Base-by-base conservation (phyloP, 2,113 vertebrate genomes). In the Lampris megalopsis region DNA sequence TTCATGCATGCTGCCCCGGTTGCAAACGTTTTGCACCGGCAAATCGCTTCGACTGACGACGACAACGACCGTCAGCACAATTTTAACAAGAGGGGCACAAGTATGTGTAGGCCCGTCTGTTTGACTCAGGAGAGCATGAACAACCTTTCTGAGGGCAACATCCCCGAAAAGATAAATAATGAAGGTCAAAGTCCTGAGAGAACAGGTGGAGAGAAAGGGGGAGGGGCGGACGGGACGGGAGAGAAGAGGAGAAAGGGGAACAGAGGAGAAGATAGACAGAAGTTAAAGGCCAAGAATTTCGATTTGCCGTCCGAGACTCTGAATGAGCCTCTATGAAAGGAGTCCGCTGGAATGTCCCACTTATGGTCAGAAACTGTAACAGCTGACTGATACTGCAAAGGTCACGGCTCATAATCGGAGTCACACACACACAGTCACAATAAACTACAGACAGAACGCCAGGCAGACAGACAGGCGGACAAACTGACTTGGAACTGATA, bases 381-480 rank as follows among this genome's bases (percentile, higher is more conserved):
- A 90, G 83, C 86, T 91, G 87, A 90, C 81, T 86, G 84, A 87
- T 70, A 77, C 77, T 54, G 64, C 84, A 90, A 92, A 92, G 87
- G 88, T 88, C 88, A 85, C 48, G 42, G 1, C 56, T 65, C 81
- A 88, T 85, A 91, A 90, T 91, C 86, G 57, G 67, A 87, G 73
- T 81, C 89, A 82, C 84, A 84, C 85, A 88, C 64, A 67, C 47
- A 67, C 64, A 52, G 62, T 37, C 67, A 79, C 61, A 63, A 54
- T 71, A 66, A 71, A 79, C 71, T 43, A 48, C 36, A 70, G 62
- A 73, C 3, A 3, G 1, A 77, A 82, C 52, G 7, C 63, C 70
- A 72, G 45, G 47, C 77, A 69, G 50, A 71, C 48, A 9, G 52
- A 42, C 68, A 36, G 36, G 61, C 57, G 47, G 49, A 81, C 54